Conservation (phyloP, 1,140 invertebrate species). For the Caerostris darwini region DNA sequence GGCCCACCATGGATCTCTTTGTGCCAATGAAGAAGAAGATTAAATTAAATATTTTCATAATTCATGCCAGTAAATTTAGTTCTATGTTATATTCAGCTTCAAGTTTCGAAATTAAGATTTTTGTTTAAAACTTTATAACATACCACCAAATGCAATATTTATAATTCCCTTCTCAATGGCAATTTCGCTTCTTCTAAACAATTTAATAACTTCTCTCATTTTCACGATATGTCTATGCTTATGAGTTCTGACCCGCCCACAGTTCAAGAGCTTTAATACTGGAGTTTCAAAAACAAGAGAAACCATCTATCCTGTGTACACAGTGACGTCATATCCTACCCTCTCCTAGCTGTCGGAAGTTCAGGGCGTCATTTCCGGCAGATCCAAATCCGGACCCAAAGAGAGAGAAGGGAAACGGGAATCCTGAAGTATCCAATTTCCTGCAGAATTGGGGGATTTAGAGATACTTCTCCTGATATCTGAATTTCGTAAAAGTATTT, state of each 20-base stretch:
- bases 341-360: constrained; percentile 66
- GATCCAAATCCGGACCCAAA: constrained; percentile 36
- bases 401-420: constrained; percentile 4
- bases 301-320: background rate
- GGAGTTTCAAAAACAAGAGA: background rate
- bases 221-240: background rate
- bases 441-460: constrained; percentile 57
- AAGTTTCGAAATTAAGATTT: too few species aligned
- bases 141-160: background rate
- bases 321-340: constrained; percentile 57
- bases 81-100: too few species aligned
- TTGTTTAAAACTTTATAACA: too few species aligned
- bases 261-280: background rate
- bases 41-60: too few species aligned
- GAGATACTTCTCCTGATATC: constrained; percentile 5
- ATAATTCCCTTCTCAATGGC: background rate
- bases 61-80: too few species aligned
- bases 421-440: constrained; percentile 74
- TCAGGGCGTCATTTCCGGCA: constrained; percentile 61
- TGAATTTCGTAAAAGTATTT: constrained; percentile 36
- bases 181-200: background rate
- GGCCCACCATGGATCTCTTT: too few species aligned
- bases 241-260: background rate
- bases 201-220: background rate
- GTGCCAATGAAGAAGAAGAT: too few species aligned